Percentiles rank a stretch among this genome's conserved stretches.
phyloP scores from a whole-genome alignment of 2,113 vertebrate genomes.

The Equus przewalskii region DNA sequence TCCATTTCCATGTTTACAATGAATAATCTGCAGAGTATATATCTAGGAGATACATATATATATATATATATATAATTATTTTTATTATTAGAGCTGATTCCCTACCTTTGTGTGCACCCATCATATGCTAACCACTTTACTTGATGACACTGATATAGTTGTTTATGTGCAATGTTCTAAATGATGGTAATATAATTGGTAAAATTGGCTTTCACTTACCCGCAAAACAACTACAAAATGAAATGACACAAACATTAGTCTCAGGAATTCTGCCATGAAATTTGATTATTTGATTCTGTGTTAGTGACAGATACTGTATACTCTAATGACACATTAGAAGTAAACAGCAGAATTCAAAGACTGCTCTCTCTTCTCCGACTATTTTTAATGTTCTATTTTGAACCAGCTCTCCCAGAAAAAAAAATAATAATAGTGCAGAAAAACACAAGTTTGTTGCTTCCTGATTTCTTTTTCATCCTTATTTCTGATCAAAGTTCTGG shows the following conservation, averaged over 20 bases:
- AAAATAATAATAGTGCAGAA: neutral
- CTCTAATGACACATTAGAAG: slow-evolving; percentile 63
- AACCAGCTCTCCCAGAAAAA: neutral
- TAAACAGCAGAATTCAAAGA: slow-evolving; percentile 62
- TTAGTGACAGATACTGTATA: slow-evolving; percentile 73
- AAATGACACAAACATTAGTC: slow-evolving; percentile 71
- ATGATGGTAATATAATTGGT: slow-evolving; percentile 62
- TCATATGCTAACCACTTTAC: slow-evolving; percentile 65
- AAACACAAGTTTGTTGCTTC: slow-evolving; percentile 1
- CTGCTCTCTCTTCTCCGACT: neutral
- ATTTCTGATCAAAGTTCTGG: neutral
- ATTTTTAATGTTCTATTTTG: slow-evolving; percentile 71
- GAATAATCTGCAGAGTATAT: neutral
- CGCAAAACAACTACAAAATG: slow-evolving; percentile 69
- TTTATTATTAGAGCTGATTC: neutral
- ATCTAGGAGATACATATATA: neutral
- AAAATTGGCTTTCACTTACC: slow-evolving; percentile 71
- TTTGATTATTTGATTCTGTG: slow-evolving; percentile 72
- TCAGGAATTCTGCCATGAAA: slow-evolving; percentile 79
- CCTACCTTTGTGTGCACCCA: slow-evolving; percentile 1
- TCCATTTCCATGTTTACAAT: neutral
- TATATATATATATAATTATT: neutral
- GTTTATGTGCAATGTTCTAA: slow-evolving; percentile 66
- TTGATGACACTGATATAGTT: slow-evolving; percentile 61
- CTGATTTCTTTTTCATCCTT: slow-evolving; percentile 16